A percentile compares a stretch with the other conserved stretches of the same genome.
Conservation (phyloP, 2,113 vertebrate species). For the Pomatorhinus ruficollis region DNA sequence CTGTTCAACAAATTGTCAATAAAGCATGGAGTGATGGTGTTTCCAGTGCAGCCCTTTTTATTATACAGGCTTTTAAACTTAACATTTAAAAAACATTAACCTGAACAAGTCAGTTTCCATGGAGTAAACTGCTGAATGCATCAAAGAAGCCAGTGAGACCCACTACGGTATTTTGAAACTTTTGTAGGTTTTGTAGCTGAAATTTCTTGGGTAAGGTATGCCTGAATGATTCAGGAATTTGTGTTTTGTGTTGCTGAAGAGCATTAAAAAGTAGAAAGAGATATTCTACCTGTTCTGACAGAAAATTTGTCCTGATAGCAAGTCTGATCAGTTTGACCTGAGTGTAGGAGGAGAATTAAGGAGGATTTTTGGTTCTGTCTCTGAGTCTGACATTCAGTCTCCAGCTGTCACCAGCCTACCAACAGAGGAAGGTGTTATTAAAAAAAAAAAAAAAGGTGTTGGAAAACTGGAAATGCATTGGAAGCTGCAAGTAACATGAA, state of each 20-base stretch:
- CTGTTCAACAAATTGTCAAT: neutral
- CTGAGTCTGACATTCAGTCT: neutral
- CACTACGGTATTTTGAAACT: neutral
- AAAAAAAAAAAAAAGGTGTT: neutral
- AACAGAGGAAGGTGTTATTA: neutral
- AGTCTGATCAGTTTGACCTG: neutral
- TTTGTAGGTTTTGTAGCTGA: neutral
- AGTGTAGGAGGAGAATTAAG: neutral
- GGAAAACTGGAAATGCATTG: slow-evolving; percentile 2
- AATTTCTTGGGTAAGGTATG: neutral
- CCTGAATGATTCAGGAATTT: neutral
- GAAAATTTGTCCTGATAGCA: neutral
- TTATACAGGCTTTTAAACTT: neutral
- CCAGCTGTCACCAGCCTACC: neutral
- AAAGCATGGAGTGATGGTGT: neutral
- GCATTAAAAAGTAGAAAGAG: neutral
- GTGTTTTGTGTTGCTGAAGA: neutral
- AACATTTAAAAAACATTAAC: neutral
- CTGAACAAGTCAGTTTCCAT: neutral
- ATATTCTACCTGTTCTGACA: neutral
- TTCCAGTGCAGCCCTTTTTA: neutral
- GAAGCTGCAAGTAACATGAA: neutral
- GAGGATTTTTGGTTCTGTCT: neutral
- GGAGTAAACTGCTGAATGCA: neutral
- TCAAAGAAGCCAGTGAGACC: neutral